Evolutionary conservation across 2,797 vertebrate species (phyloP), one percentile per base, ranked within the genome.

Genomic region (Chiroxiphia lanceolata): DNA sequence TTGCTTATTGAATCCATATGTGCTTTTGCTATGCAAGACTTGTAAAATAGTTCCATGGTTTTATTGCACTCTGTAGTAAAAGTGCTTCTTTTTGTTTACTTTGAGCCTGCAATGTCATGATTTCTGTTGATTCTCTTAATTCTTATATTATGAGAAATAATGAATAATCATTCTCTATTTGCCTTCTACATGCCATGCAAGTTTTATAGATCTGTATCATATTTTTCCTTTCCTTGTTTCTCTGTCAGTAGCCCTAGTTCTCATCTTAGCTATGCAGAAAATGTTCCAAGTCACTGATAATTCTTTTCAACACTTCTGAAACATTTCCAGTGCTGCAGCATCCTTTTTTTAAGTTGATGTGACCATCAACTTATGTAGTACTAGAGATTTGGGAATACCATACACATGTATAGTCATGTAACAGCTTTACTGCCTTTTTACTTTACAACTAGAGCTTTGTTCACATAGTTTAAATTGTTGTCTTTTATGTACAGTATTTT

Each of bases 111-210:
- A 92, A 4, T 63, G 34, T 63, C n/a, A 45, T 92, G 68, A 89
- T 89, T 95, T 90, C 47, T 59, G 16, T 72, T 89, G 84, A 93
- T 93, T 92, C 34, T 72, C 15, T 76, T 68, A 71, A 86, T 88
- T 81, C 36, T 79, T 72, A 70, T 3, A 1, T 60, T 64, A n/a
- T 54, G 45, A 93, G 56, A 79, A 91, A 89, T 72, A 82, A 48
- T 57, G 38, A 75, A 68, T 45, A 76, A 74, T 90, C 19, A 51
- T 69, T 87, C 19, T 11, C 33, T 51, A 0, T 80, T 83, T 92
- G 80, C 15, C 26, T 76, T 87, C 51, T 87, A 75, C 3, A 1
- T 59, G 51, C 31, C n/a, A 9, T 67, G 36, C 44, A 75, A 72
- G 11, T 82, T 79, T 87, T 79, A 54, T 26, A 87, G 78, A 63